These are phyloP conservation scores for Periparus ater DNA, from an alignment of 2,797 vertebrate genomes.

Conservation along the genomic window DNA sequence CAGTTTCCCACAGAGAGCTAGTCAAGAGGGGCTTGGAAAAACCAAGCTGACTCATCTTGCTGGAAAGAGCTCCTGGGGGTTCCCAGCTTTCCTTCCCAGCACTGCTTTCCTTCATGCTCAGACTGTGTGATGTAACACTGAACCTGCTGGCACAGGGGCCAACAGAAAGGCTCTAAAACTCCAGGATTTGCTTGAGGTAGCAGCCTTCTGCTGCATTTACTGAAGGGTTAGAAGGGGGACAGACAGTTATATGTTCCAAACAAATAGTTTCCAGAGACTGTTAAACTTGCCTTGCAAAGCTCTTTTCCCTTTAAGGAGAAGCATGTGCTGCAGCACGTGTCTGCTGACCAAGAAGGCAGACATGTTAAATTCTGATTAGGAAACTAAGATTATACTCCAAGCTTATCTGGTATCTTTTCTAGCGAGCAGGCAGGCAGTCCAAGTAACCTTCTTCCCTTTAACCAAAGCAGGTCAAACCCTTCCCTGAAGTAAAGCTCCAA, in stretches of 20 bases:
- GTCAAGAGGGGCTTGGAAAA: neutral
- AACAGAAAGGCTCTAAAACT: neutral
- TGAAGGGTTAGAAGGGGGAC: neutral
- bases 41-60: neutral
- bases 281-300: neutral
- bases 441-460: neutral
- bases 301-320: neutral
- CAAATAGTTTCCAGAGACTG: neutral
- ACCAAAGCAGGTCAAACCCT: constrained; percentile 3
- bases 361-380: neutral
- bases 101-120: neutral
- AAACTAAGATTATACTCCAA: neutral
- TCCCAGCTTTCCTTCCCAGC: neutral
- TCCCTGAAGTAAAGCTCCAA: neutral
- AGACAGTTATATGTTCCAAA: neutral
- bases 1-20: neutral
- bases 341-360: neutral
- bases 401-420: neutral
- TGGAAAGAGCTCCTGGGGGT: neutral
- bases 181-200: neutral
- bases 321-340: neutral
- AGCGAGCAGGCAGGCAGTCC: neutral
- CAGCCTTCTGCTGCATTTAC: neutral
- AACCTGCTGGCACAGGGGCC: neutral
- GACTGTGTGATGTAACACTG: accelerated